These are phyloP conservation scores for Busseola fusca DNA, from an alignment of 2,888 invertebrate species.

Conservation along the genomic window DNA sequence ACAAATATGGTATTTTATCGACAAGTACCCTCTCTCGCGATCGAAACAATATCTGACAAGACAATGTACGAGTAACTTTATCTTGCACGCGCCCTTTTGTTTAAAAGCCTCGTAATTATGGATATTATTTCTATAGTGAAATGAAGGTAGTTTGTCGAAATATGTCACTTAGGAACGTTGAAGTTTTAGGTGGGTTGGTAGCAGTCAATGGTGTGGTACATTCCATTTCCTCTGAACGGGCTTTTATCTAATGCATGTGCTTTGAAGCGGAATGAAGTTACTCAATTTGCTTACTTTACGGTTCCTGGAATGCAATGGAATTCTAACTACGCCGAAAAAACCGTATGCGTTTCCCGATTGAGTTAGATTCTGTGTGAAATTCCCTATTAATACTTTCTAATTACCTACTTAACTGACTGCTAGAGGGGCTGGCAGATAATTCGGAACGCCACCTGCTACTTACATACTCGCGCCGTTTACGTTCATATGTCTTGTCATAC, in stretches of 20 bases:
- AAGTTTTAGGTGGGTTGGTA: slow-evolving; percentile 11
- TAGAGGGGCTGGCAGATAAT: not conserved
- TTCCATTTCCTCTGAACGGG: slow-evolving; percentile 22
- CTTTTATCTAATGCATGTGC: not conserved
- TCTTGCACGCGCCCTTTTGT: slow-evolving; percentile 44
- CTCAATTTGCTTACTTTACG: not conserved
- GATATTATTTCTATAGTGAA: slow-evolving; percentile 37
- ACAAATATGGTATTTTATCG: slow-evolving; percentile 46
- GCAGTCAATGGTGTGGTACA: slow-evolving; percentile 4
- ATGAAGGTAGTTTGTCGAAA: slow-evolving; percentile 25
- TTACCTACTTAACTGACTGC: not conserved
- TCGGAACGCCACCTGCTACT: not conserved
- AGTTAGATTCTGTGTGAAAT: not conserved
- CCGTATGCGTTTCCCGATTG: not conserved
- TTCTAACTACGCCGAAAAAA: not conserved
- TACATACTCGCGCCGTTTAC: not conserved
- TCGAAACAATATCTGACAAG: slow-evolving; percentile 40
- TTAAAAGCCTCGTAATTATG: slow-evolving; percentile 37
- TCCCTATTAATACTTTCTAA: not conserved
- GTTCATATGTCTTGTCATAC: not conserved
- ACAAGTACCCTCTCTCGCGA: slow-evolving; percentile 20
- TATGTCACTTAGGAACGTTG: slow-evolving; percentile 1
- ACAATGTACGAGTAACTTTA: slow-evolving; percentile 50
- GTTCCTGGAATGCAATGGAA: slow-evolving; percentile 1
- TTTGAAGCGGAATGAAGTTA: slow-evolving; percentile 5